Evolutionary conservation across 2,888 invertebrate species (phyloP).

Genomic region (Rhingia campestris): DNA sequence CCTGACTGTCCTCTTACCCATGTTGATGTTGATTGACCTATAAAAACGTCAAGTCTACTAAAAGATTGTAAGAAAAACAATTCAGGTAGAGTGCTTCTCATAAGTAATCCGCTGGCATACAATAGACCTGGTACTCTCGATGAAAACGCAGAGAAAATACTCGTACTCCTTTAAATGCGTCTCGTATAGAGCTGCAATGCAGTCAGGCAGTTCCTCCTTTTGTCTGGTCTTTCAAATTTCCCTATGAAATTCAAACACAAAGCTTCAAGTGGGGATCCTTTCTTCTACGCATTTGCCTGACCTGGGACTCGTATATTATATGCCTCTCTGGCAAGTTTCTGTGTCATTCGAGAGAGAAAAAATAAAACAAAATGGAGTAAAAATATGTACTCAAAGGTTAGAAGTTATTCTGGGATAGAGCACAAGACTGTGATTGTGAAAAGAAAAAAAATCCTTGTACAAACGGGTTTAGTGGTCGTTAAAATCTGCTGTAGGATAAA

Average conservation of each 20-base stretch:
- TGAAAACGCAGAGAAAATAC: no score
- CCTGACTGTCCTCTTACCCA: no score
- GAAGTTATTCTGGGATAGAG: neutral
- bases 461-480: constrained; percentile 20
- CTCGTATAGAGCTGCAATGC: neutral
- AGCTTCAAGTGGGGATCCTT: constrained; percentile 32
- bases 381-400: neutral
- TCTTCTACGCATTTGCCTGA: constrained; percentile 23
- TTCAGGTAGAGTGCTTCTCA: no score
- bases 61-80: no score
- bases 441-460: constrained; percentile 1
- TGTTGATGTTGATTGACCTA: no score
- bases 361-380: neutral
- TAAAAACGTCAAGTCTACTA: no score
- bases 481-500: neutral
- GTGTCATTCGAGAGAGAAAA: neutral
- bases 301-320: constrained; percentile 2
- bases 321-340: neutral
- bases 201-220: neutral
- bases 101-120: no score
- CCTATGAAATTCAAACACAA: constrained; percentile 28
- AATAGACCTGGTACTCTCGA: no score
- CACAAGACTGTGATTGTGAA: neutral
- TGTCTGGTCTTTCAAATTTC: neutral
- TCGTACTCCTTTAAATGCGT: neutral